Percentiles rank a stretch among this genome's conserved stretches.
phyloP scores from a whole-genome alignment of 2,797 vertebrate species.

The Nothura maculosa region DNA sequence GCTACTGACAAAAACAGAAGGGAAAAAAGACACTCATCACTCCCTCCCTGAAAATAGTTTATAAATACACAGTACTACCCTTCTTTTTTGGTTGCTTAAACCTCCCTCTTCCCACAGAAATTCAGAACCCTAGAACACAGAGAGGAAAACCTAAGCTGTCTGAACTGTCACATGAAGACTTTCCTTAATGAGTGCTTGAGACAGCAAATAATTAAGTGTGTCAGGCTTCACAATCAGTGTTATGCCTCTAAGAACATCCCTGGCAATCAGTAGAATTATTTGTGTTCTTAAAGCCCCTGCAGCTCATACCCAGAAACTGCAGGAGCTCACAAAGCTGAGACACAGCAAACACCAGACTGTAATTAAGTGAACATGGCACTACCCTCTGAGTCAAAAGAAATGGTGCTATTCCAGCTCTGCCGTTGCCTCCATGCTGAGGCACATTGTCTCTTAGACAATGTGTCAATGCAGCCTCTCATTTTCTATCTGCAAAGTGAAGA shows the following conservation, averaged over 20 bases:
- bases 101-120: slow-evolving; percentile 5
- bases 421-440: background rate
- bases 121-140: background rate
- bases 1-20: slow-evolving; percentile 42
- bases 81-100: background rate
- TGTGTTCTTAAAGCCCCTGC: background rate
- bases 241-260: slow-evolving; percentile 4
- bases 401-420: background rate
- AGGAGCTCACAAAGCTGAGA: background rate
- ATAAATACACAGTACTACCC: background rate
- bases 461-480: background rate
- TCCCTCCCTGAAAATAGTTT: background rate
- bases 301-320: background rate
- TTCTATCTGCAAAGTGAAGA: background rate
- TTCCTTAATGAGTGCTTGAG: background rate
- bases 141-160: background rate
- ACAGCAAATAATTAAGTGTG: background rate
- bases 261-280: background rate
- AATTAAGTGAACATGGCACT: background rate
- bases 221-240: slow-evolving; percentile 7
- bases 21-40: background rate
- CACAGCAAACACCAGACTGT: background rate
- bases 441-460: background rate
- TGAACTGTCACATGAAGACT: background rate
- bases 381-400: background rate